phyloP scores from a whole-genome alignment of 1,140 invertebrate species.

The Lysiphlebus fabarum region DNA sequence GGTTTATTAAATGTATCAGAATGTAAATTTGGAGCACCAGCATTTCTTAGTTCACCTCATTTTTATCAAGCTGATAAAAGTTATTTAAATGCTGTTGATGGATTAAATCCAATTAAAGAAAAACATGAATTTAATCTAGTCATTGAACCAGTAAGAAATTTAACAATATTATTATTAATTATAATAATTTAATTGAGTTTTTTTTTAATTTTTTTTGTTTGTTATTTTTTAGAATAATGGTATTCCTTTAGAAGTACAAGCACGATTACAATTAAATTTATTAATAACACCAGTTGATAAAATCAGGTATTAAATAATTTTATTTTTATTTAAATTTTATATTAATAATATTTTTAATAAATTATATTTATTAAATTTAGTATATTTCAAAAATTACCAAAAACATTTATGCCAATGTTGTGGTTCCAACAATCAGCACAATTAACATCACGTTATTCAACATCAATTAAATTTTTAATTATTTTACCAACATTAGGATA shows the following conservation, averaged over 20 bases:
- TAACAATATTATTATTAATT: slow-evolving; percentile 14
- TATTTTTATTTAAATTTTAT: background rate
- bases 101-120: slow-evolving; percentile 66
- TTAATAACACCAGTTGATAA: slow-evolving; percentile 58
- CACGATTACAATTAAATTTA: slow-evolving; percentile 72
- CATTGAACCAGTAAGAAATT: slow-evolving; percentile 64
- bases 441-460: slow-evolving; percentile 60
- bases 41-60: slow-evolving; percentile 81
- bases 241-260: slow-evolving; percentile 66
- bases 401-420: slow-evolving; percentile 65
- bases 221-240: slow-evolving; percentile 56
- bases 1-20: slow-evolving; percentile 67
- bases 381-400: slow-evolving; percentile 56
- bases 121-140: slow-evolving; percentile 69
- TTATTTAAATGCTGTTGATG: slow-evolving; percentile 63
- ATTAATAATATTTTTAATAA: background rate
- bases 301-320: slow-evolving; percentile 51
- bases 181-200: too few species aligned
- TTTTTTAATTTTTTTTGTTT: too few species aligned
- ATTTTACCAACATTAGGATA: slow-evolving; percentile 53
- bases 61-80: slow-evolving; percentile 76
- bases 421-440: slow-evolving; percentile 71
- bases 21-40: slow-evolving; percentile 72
- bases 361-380: slow-evolving; percentile 44
- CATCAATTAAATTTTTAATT: slow-evolving; percentile 56